A percentile compares a stretch with the other conserved stretches of the same genome.
Evolutionary conservation across 2,113 vertebrate genomes (phyloP).

Genomic region (Glaucomys volans): DNA sequence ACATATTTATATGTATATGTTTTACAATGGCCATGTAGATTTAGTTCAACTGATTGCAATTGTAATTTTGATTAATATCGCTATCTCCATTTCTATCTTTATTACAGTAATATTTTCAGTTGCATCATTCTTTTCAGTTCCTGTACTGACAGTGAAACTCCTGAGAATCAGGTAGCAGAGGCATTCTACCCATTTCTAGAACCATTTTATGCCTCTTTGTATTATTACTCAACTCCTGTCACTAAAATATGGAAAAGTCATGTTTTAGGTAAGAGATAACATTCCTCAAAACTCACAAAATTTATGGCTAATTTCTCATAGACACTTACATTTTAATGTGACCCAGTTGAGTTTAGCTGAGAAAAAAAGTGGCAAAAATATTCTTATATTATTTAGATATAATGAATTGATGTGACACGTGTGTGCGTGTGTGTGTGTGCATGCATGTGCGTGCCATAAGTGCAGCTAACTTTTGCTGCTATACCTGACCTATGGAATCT

Average conservation of each 20-base stretch:
- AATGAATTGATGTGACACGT: not conserved
- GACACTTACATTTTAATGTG: conserved; percentile 1
- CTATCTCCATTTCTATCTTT: not conserved
- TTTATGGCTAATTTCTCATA: not conserved
- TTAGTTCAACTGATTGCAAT: not conserved
- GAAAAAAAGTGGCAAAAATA: not conserved
- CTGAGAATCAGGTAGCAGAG: not conserved
- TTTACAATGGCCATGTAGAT: not conserved
- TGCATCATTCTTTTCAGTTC: not conserved
- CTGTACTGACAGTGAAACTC: not conserved
- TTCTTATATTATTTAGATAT: not conserved
- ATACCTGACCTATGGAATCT: not conserved
- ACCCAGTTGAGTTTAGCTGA: not conserved
- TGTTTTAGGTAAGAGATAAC: not conserved
- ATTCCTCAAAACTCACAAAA: not conserved
- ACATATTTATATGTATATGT: not conserved
- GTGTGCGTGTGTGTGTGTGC: not conserved
- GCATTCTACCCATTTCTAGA: not conserved
- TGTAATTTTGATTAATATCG: not conserved
- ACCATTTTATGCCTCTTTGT: not conserved
- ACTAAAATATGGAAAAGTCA: not conserved
- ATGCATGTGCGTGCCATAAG: not conserved
- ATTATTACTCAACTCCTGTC: not conserved
- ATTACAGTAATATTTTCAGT: not conserved
- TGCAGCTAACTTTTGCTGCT: not conserved